These are phyloP conservation scores for Ovis aries DNA, from an alignment of 2,113 vertebrate genomes.

Conservation along the genomic window ARS-UI_Ramb_v3.0 NC_056058.1:67072501-67073000, in stretches of 20 bases:
- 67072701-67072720: neutral
- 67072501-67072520: neutral
- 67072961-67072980: too few relatives aligned
- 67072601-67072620: neutral
- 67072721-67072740: neutral
- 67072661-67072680: neutral
- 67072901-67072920: neutral
- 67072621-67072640: neutral
- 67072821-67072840: neutral
- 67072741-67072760: neutral
- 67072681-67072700: neutral
- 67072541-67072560: neutral
- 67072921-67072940: neutral
- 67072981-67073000: neutral
- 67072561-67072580: neutral
- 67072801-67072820: neutral
- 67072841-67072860: neutral
- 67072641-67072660: neutral
- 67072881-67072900: neutral
- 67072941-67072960: neutral
- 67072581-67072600: neutral
- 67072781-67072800: neutral
- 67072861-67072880: neutral
- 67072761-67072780: neutral
- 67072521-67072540: neutral